A percentile compares a stretch with the other conserved stretches of the same genome.
phyloP scores from a whole-genome alignment of 2,888 invertebrate species.

The Azorinus chamasolen region DNA sequence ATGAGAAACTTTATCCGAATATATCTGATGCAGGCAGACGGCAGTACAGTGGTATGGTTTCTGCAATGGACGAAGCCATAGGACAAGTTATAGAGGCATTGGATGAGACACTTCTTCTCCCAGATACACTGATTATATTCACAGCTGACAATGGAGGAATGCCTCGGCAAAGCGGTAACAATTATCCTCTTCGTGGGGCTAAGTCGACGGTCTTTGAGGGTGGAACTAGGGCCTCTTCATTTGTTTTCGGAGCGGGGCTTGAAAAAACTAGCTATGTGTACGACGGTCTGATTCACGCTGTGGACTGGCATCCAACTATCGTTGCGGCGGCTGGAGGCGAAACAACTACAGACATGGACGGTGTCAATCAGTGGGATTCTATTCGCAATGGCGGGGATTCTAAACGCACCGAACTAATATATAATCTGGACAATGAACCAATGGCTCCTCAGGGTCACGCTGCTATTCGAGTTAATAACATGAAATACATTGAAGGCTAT shows the following conservation, averaged over 20 bases:
- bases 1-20: slow-evolving; percentile 66
- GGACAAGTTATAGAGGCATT: slow-evolving; percentile 91
- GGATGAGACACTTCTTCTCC: slow-evolving; percentile 89
- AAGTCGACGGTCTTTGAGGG: slow-evolving; percentile 97
- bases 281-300: slow-evolving; percentile 86
- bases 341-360: slow-evolving; percentile 62
- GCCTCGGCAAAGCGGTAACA: slow-evolving; percentile 83
- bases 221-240: slow-evolving; percentile 86
- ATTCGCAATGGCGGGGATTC: slow-evolving; percentile 48
- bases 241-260: slow-evolving; percentile 83
- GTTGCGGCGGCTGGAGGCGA: slow-evolving; percentile 83
- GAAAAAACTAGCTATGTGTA: slow-evolving; percentile 73
- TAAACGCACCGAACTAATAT: slow-evolving; percentile 66
- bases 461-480: slow-evolving; percentile 79
- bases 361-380: slow-evolving; percentile 64
- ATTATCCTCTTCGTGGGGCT: slow-evolving; percentile 86
- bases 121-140: slow-evolving; percentile 88
- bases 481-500: slow-evolving; percentile 86
- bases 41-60: slow-evolving; percentile 88
- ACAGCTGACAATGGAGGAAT: slow-evolving; percentile 83
- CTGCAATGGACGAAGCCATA: slow-evolving; percentile 93
- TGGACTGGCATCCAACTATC: slow-evolving; percentile 87
- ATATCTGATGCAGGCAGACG: slow-evolving; percentile 56
- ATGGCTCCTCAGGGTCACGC: slow-evolving; percentile 36
- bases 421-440: slow-evolving; percentile 66